Evolutionary conservation across 2,113 vertebrate genomes (phyloP), one percentile per base, ranked within the genome.

Genomic region (Abramis brama): DNA sequence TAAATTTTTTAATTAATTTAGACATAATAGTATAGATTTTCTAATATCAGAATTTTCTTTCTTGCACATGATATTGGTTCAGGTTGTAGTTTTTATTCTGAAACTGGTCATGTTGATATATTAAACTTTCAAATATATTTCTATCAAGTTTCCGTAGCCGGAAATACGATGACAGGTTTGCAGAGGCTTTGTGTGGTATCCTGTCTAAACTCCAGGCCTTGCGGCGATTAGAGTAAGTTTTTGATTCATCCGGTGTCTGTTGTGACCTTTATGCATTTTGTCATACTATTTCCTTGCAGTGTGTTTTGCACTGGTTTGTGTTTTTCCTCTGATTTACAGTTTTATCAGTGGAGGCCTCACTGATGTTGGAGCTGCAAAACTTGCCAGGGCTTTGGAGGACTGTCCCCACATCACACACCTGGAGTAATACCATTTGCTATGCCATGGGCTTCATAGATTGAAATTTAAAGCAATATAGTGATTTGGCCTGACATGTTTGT

Each of bases 101-200:
- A 36, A 33, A 21, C 27, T 36, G 52, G 9, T 78, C 30, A 59
- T 36, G 12, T 5, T 43, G 8, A 60, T 75, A 5, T 15, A 75
- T 45, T 74, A 1, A 64, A 2, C 27, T 64, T 85, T 47, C 23
- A 10, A 66, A 19, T 43, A 7, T 90, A 3, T 91, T 55, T 88
- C 75, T 79, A 21, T 82, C 86, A 88, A 98, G 97, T 86, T 97
- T 98, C 91, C 95, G 91, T n/a, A 93, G 96, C 84, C 94, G 96
- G 73, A 98, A 94, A 62, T 97, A 94, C 55, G 95, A 94, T 0
- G 91, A 97, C 25, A 93, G 89, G 82, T 97, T 99, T 92, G 97
- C 96, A 6, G 93, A 95, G 91, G 96, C 94, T 86, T 93, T 99
- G 88, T 94, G 95, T 9, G 93, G 88, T 86, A 90, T 88, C 85